Base-by-base conservation (phyloP, 1,140 invertebrate genomes). In the Drosophila pectinifera region DNA sequence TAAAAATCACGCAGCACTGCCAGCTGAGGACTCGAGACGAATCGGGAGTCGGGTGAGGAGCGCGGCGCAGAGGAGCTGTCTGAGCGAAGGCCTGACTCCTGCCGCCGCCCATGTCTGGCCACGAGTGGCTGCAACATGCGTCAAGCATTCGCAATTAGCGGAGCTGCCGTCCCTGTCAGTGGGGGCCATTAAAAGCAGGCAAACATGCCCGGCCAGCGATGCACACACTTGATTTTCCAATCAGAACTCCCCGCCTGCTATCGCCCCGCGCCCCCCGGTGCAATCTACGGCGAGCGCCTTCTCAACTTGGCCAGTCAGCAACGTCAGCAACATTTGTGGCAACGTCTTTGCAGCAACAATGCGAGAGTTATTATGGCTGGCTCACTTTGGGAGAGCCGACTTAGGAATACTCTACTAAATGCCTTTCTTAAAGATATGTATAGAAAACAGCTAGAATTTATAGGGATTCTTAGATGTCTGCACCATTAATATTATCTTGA, bases 61-160 rank as follows among this genome's bases (percentile, higher is more conserved):
- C 67, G 63, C 46, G 49, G 36, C 57, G 51, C 55, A 57, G 73
- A 68, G 73, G 59, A 89, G 81, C 80, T 89, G 84, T 89, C 80
- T 79, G 89, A 88, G 77, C 62, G 70, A 72, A 70, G 56, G 61
- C 73, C 74, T 56, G 51, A 58, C 61, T 54, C 68, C 81, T 63
- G 62, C 31, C 43, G 8, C 36, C 61, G 64, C 70, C 82, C 68
- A 56, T 86, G 74, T 82, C 82, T 82, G 65, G 67, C 70, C 69
- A 56, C 68, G 83, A 86, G 82, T 86, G 83, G 42, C 84, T 86
- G 79, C 80, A 89, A 89, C 84, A 89, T 89, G 84, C 84, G 84
- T 89, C 84, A 89, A 89, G 84, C 80, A 89, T 89, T 83, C 80
- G 84, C 84, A 89, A 89, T 89, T 89, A 89, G 84, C 84, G 65